These are phyloP conservation scores for Lepidocyrtinus sp. DNA, from an alignment of 2,888 invertebrate genomes.

Conservation along the genomic window DNA sequence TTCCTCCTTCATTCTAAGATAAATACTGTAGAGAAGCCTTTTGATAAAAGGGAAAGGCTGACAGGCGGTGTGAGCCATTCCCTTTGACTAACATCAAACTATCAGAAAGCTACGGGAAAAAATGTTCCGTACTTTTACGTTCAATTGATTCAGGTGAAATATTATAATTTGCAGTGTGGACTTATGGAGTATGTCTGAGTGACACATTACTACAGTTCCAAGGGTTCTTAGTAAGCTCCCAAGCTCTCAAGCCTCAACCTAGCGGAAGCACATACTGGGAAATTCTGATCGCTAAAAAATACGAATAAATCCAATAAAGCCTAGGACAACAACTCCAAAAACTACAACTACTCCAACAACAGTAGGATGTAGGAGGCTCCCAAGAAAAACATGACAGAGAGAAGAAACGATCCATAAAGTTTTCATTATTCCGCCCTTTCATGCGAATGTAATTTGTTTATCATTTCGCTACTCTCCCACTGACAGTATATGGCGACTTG, in stretches of 20 bases:
- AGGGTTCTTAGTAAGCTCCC: neutral
- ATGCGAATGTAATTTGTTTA: neutral
- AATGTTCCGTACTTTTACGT: too few species aligned
- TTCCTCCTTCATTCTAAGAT: too few species aligned
- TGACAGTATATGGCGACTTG: neutral
- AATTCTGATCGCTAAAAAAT: too few species aligned
- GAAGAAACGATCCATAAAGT: neutral
- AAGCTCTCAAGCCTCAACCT: neutral
- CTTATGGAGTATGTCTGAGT: neutral
- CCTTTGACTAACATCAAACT: too few species aligned
- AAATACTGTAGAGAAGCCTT: too few species aligned
- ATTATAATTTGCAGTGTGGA: too few species aligned
- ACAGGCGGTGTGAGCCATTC: too few species aligned
- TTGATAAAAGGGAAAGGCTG: too few species aligned
- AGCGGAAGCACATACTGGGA: neutral
- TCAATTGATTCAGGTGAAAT: too few species aligned
- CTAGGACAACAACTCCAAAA: neutral
- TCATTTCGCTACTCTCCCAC: neutral
- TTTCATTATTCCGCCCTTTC: neutral
- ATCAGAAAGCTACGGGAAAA: too few species aligned
- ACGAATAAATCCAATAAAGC: constrained; percentile 5
- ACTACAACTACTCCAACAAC: neutral
- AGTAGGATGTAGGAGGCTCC: neutral
- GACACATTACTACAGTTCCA: neutral
- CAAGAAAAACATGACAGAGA: too few species aligned